These are phyloP conservation scores for Plagodis dolabraria DNA, from an alignment of 2,888 invertebrate genomes.

Conservation along the genomic window DNA sequence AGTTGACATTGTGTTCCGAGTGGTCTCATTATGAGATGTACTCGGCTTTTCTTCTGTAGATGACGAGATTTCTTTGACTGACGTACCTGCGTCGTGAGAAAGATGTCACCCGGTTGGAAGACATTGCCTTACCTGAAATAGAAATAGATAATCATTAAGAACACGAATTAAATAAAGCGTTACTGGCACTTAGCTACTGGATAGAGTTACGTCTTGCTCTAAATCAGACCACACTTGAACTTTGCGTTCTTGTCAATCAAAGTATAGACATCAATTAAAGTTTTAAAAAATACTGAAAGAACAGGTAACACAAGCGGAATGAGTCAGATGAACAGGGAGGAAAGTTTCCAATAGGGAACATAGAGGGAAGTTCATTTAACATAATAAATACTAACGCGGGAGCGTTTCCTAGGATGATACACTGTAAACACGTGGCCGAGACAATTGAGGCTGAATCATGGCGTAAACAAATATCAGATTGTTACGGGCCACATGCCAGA, in stretches of 20 bases:
- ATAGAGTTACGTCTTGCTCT: constrained; percentile 5
- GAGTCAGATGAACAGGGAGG: not conserved
- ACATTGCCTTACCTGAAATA: constrained; percentile 83
- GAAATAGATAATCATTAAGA: constrained; percentile 54
- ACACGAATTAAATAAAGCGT: constrained; percentile 17
- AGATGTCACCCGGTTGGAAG: constrained; percentile 76
- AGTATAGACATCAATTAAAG: not conserved
- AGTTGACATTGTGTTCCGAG: constrained; percentile 34
- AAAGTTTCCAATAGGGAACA: constrained; percentile 12
- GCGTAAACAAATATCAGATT: constrained; percentile 13
- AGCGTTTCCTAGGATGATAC: constrained; percentile 9
- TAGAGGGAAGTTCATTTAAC: constrained; percentile 2
- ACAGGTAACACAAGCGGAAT: not conserved
- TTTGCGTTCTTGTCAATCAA: not conserved
- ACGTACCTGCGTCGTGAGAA: constrained; percentile 71
- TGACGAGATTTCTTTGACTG: constrained; percentile 45
- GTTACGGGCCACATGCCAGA: constrained; percentile 16
- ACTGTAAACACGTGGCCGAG: constrained; percentile 27
- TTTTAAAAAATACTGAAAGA: no score
- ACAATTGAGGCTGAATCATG: constrained; percentile 35
- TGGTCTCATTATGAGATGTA: constrained; percentile 13
- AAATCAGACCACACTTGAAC: constrained; percentile 6
- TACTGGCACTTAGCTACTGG: constrained; percentile 2
- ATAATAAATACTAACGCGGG: constrained; percentile 6
- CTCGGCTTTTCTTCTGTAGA: constrained; percentile 18